Conservation (phyloP, 2,113 vertebrate species). For the Geothlypis trichas region DNA sequence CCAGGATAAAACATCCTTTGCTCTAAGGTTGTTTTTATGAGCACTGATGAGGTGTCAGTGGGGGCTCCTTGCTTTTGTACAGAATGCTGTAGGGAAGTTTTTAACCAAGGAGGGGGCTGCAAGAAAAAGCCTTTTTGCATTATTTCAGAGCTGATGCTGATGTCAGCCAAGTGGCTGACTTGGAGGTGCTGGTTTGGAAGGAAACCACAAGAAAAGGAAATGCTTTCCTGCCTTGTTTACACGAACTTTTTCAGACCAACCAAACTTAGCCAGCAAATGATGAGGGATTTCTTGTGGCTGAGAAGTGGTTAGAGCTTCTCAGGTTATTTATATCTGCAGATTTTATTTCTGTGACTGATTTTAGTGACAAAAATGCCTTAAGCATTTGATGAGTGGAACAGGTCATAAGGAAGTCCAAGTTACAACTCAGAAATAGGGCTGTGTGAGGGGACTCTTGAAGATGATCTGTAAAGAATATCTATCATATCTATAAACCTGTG, state of each 20-base stretch:
- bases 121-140: not conserved
- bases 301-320: not conserved
- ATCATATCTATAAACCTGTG: not conserved
- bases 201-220: not conserved
- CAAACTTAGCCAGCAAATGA: not conserved
- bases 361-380: not conserved
- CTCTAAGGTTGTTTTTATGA: not conserved
- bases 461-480: not conserved
- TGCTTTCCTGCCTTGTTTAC: not conserved
- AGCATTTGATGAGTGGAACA: not conserved
- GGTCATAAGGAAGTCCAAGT: not conserved
- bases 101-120: not conserved
- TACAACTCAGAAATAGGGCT: not conserved
- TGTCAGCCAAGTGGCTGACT: not conserved
- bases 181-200: not conserved
- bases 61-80: not conserved
- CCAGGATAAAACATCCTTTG: not conserved
- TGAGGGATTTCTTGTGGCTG: not conserved
- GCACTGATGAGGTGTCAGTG: not conserved
- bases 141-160: not conserved
- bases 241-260: not conserved
- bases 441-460: not conserved
- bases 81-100: not conserved
- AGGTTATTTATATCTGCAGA: not conserved
- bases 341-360: not conserved